A percentile compares a stretch with the other conserved stretches of the same genome.
These are phyloP conservation scores for Oligia strigilis DNA, from an alignment of 2,888 invertebrate species.

Conservation along the genomic window DNA sequence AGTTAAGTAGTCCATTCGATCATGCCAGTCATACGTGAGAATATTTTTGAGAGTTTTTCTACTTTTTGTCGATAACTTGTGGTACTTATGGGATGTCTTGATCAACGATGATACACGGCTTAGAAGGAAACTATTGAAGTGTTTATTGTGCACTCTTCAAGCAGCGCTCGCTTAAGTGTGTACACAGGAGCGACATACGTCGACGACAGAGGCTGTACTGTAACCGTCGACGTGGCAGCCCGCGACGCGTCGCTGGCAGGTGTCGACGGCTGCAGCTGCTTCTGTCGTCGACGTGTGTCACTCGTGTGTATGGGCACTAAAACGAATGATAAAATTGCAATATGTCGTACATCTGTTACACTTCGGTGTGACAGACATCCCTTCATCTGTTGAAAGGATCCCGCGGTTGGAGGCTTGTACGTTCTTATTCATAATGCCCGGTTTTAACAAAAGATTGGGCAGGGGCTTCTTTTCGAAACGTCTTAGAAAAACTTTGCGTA, in stretches of 20 bases:
- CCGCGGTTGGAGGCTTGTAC: slow-evolving; percentile 72
- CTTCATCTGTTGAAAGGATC: slow-evolving; percentile 66
- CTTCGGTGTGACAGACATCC: slow-evolving; percentile 68
- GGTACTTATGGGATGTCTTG: too few species aligned
- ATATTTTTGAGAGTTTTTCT: too few species aligned
- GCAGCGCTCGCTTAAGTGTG: neutral
- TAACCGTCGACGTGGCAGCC: too few species aligned
- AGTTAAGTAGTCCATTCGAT: too few species aligned
- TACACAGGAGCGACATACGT: too few species aligned
- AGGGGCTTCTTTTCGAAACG: slow-evolving; percentile 61
- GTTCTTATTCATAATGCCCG: slow-evolving; percentile 76
- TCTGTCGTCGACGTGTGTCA: too few species aligned
- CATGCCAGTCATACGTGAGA: too few species aligned
- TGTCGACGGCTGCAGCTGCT: too few species aligned
- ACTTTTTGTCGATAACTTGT: too few species aligned
- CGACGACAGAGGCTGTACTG: too few species aligned
- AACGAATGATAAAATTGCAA: neutral
- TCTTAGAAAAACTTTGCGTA: slow-evolving; percentile 62
- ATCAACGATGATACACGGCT: neutral
- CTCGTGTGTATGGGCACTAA: too few species aligned
- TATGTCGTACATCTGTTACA: slow-evolving; percentile 28
- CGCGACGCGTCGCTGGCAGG: too few species aligned
- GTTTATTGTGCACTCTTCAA: neutral
- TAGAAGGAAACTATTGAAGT: neutral
- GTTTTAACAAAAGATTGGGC: slow-evolving; percentile 77